These are phyloP conservation scores for Oscheius sp. DNA, from an alignment of 2,888 invertebrate genomes.

Conservation along the genomic window DNA sequence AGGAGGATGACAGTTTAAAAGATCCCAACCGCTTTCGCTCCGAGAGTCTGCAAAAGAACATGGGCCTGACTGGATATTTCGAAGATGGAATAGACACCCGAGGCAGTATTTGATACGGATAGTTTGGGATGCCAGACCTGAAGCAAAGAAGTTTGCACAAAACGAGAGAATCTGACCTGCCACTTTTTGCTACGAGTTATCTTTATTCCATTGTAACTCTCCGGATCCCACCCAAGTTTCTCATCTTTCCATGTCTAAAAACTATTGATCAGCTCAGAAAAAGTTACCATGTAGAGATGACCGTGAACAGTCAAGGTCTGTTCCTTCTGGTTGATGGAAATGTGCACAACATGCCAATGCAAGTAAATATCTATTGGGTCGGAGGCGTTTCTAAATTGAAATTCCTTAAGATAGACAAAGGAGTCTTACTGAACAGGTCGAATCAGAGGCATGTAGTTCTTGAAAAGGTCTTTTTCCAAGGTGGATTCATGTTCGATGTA, in stretches of 20 bases:
- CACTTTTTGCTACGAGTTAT: slow-evolving; percentile 63
- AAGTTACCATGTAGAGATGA: slow-evolving; percentile 68
- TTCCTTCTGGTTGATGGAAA: slow-evolving; percentile 61
- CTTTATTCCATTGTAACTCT: slow-evolving; percentile 65
- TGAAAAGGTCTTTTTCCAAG: slow-evolving; percentile 46
- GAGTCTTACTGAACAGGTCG: slow-evolving; percentile 44
- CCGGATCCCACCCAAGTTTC: slow-evolving; percentile 67
- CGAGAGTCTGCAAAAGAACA: slow-evolving; percentile 49
- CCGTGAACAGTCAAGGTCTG: slow-evolving; percentile 69
- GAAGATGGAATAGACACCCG: slow-evolving; percentile 61
- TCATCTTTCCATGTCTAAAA: slow-evolving; percentile 68
- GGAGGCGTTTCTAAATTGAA: slow-evolving; percentile 40
- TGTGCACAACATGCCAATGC: slow-evolving; percentile 66
- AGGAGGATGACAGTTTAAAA: no score
- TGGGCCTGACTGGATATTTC: slow-evolving; percentile 57
- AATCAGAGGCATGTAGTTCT: slow-evolving; percentile 35
- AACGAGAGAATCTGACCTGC: slow-evolving; percentile 41
- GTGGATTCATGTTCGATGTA: slow-evolving; percentile 46
- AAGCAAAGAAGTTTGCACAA: background rate
- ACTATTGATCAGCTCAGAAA: background rate
- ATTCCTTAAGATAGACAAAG: background rate
- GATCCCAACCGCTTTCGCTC: slow-evolving; percentile 17
- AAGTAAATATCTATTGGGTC: slow-evolving; percentile 42
- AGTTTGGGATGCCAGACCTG: slow-evolving; percentile 71
- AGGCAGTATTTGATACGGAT: slow-evolving; percentile 65